phyloP scores from a whole-genome alignment of 2,113 vertebrate genomes.

The Protomyctophum bolini region DNA sequence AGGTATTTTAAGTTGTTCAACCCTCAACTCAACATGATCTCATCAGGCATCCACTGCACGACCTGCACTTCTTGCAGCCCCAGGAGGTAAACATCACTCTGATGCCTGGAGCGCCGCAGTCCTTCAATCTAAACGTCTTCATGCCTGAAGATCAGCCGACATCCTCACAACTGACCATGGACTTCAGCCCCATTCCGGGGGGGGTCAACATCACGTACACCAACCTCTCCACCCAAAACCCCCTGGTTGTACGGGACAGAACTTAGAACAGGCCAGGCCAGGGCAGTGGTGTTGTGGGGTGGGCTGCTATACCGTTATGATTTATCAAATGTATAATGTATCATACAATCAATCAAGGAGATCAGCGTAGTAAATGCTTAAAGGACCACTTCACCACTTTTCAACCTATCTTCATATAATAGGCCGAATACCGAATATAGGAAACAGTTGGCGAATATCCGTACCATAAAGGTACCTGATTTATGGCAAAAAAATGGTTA shows the following conservation, averaged over 20 bases:
- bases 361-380: no score
- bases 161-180: slow-evolving; percentile 26
- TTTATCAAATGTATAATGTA: no score
- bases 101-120: slow-evolving; percentile 51
- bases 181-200: slow-evolving; percentile 17
- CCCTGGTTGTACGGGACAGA: neutral
- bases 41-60: neutral
- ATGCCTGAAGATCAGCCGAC: slow-evolving; percentile 13
- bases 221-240: slow-evolving; percentile 9
- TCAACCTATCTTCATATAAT: no score
- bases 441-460: no score
- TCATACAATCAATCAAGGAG: no score
- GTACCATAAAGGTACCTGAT: no score
- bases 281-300: no score
- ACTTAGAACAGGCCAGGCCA: no score
- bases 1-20: neutral
- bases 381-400: no score
- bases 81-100: slow-evolving; percentile 43
- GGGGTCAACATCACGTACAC: slow-evolving; percentile 53
- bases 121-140: slow-evolving; percentile 45
- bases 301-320: no score
- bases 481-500: no score
- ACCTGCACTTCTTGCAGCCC: slow-evolving; percentile 37
- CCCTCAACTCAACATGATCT: neutral
- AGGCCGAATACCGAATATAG: no score